Percentiles rank a stretch among this genome's conserved stretches.
Evolutionary conservation across 2,113 vertebrate genomes (phyloP).

Genomic region (Bos indicus): DNA sequence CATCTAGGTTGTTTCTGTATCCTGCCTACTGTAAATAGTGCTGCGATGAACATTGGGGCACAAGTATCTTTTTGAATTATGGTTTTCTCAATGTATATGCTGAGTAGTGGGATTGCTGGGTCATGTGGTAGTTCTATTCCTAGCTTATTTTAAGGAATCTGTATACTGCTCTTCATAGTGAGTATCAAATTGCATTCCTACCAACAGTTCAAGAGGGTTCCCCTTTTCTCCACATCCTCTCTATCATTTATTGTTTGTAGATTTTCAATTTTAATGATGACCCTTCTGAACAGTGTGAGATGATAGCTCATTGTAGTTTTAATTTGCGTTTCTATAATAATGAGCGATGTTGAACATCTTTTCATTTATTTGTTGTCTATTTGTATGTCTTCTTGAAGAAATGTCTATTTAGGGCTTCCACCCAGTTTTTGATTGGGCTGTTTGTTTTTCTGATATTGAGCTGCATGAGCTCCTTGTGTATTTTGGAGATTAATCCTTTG

Average conservation of each 20-base stretch:
- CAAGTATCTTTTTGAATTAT: neutral
- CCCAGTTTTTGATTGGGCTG: neutral
- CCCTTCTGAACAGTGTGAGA: neutral
- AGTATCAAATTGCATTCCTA: neutral
- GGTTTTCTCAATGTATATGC: neutral
- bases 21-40: neutral
- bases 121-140: neutral
- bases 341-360: neutral
- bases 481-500: neutral
- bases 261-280: neutral
- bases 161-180: neutral
- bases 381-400: neutral
- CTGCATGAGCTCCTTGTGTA: neutral
- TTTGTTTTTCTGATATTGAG: neutral
- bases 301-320: neutral
- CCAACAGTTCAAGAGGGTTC: neutral
- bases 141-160: neutral
- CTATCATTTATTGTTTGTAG: neutral
- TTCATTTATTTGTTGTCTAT: neutral
- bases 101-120: neutral
- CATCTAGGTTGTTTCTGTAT: neutral
- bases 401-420: neutral
- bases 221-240: neutral
- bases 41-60: neutral
- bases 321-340: neutral